These are phyloP conservation scores for Caenorhabditis remanei DNA, from an alignment of 1,140 invertebrate genomes.

Conservation along the genomic window DNA sequence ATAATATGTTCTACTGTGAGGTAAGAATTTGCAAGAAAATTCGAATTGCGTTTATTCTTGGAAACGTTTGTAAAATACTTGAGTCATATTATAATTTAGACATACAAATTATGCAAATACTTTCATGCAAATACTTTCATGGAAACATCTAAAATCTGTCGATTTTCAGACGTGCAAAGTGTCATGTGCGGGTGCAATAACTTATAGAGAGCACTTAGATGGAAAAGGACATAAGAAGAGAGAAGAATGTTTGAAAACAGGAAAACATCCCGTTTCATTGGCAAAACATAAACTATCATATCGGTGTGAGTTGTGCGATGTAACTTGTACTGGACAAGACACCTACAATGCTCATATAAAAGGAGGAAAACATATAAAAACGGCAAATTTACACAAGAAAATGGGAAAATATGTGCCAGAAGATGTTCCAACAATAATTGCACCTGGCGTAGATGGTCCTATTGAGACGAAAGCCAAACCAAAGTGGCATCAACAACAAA, in stretches of 20 bases:
- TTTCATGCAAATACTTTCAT: too few relatives aligned
- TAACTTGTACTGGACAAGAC: slow-evolving; percentile 95
- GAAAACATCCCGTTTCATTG: background rate
- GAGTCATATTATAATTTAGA: too few relatives aligned
- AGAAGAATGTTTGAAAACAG: slow-evolving; percentile 88
- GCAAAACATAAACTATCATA: slow-evolving; percentile 78
- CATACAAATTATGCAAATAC: too few relatives aligned
- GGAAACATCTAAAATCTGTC: too few relatives aligned
- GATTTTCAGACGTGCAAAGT: slow-evolving; percentile 91
- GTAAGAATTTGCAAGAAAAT: background rate
- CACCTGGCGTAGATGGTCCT: slow-evolving; percentile 28
- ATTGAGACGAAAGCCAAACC: slow-evolving; percentile 24
- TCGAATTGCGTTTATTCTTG: background rate
- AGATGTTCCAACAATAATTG: slow-evolving; percentile 88
- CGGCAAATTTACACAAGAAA: slow-evolving; percentile 80
- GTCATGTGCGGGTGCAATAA: slow-evolving; percentile 89
- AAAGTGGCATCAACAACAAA: background rate
- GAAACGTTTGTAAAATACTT: background rate
- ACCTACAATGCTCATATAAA: slow-evolving; percentile 96
- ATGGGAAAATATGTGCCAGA: slow-evolving; percentile 96
- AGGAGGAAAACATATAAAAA: slow-evolving; percentile 96
- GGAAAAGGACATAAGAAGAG: slow-evolving; percentile 99
- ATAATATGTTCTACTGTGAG: slow-evolving; percentile 43
- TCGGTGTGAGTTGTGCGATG: slow-evolving; percentile 87
- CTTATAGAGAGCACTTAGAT: slow-evolving; percentile 95